Evolutionary conservation across 2,888 invertebrate genomes (phyloP), one percentile per base, ranked within the genome.

Genomic region (Melanchra persicariae): DNA sequence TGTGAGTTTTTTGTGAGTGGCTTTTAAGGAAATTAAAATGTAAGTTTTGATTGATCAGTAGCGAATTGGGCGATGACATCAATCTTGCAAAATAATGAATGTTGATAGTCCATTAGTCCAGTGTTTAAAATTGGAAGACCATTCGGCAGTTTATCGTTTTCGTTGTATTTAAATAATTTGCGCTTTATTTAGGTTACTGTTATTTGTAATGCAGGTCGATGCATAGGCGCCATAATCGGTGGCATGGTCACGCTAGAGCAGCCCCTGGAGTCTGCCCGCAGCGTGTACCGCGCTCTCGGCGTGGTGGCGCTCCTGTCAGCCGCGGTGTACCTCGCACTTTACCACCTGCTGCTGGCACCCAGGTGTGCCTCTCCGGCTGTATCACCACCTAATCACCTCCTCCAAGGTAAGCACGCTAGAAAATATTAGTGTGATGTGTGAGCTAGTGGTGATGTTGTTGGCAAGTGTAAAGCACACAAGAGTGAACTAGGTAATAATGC

Each of bases 271-370:
- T 92, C 96, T 0, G 88, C 93, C 22, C 96, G 95, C 79, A 88
- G 89, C 52, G 96, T 97, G 75, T 97, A 97, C 91, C 96, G 96
- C 87, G 97, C 96, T 79, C 97, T 98, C 89, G 97, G 97, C 51
- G 95, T 97, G 55, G 95, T 96, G 6, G 97, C 98, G 34, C 97
- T 97, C 45, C 89, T 97, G 51, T 95, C 97, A 24, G 97, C 98
- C 0, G 95, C 96, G 0, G 80, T 97, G 6, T 98, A 98, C 93
- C 97, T 98, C 81, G 92, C 97, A 43, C 90, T 97, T 2, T 98
- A 98, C 91, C 98, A 98, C 90, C 96, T 97, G 87, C 95, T 98
- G 87, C 93, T 98, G 85, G 98, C 98, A 64, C 98, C 98, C 49
- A 96, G 97, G 71, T 98, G 98, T 91, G 97, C 97, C 61, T 97